phyloP scores from a whole-genome alignment of 1,140 invertebrate species.

The Hyposmocoma kahamanoa region DNA sequence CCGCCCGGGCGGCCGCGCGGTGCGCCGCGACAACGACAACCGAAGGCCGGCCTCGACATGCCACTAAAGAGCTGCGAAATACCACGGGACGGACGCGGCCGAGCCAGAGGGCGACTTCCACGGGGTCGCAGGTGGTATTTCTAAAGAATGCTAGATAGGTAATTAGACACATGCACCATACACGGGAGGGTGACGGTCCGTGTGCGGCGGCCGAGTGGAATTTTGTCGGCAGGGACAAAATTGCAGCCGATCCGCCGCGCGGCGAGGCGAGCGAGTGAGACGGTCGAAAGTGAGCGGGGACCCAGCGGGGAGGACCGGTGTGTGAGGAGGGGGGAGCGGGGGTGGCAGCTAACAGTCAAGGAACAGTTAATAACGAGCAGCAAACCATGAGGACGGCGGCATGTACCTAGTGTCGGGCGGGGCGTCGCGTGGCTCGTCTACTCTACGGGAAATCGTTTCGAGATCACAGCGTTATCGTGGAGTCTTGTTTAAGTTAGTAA shows the following conservation, averaged over 20 bases:
- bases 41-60: too few species aligned
- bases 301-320: slow-evolving; percentile 47
- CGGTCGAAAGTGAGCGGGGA: slow-evolving; percentile 14
- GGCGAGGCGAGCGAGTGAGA: slow-evolving; percentile 7
- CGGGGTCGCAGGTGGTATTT: slow-evolving; percentile 67
- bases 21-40: too few species aligned
- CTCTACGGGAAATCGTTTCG: slow-evolving; percentile 48
- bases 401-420: slow-evolving; percentile 45
- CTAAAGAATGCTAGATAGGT: slow-evolving; percentile 38
- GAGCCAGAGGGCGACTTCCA: too few species aligned
- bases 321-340: not conserved
- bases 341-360: too few species aligned
- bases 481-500: slow-evolving; percentile 56
- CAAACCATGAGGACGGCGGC: slow-evolving; percentile 64
- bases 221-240: too few species aligned
- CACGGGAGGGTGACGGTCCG: too few species aligned
- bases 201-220: too few species aligned
- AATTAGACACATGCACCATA: too few species aligned
- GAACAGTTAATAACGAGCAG: slow-evolving; percentile 71
- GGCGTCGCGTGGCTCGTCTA: slow-evolving; percentile 18
- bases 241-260: too few species aligned
- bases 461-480: slow-evolving; percentile 58
- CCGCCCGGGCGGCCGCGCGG: too few species aligned
- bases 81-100: too few species aligned
- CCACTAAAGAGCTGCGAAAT: too few species aligned